A percentile compares a stretch with the other conserved stretches of the same genome.
Conservation (phyloP, 2,797 vertebrate genomes). For the Myotis vivesi region DNA sequence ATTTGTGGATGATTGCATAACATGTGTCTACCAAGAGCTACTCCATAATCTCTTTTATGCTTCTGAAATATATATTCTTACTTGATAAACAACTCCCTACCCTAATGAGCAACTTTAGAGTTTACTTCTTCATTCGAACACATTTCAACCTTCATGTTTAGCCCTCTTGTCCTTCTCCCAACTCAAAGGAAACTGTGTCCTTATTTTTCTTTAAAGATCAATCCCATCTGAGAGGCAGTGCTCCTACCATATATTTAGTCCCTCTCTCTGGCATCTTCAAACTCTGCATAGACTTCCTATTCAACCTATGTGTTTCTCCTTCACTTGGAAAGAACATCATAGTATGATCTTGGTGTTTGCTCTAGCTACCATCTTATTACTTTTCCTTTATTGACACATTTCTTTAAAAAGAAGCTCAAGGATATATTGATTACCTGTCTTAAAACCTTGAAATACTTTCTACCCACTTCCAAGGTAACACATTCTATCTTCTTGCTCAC, state of each 20-base stretch:
- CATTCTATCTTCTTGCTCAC: not conserved
- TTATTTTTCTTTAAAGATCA: constrained; percentile 24
- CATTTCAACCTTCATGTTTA: constrained; percentile 15
- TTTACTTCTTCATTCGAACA: not conserved
- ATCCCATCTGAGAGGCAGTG: not conserved
- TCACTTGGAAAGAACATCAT: constrained; percentile 19
- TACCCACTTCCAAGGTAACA: not conserved
- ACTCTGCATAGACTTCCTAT: not conserved
- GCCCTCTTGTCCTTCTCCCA: not conserved
- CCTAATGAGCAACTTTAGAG: not conserved
- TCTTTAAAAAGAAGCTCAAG: constrained; percentile 19
- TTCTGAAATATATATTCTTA: not conserved
- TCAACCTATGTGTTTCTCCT: not conserved
- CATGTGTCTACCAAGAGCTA: not conserved
- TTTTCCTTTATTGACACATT: not conserved
- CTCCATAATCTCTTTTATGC: not conserved
- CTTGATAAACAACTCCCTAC: not conserved
- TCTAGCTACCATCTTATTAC: not conserved
- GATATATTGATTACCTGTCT: not conserved
- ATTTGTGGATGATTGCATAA: not conserved
- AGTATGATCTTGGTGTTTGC: not conserved
- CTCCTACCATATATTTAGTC: not conserved
- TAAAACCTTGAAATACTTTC: constrained; percentile 8
- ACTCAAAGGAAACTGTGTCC: not conserved
- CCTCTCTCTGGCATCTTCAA: not conserved